Evolutionary conservation across 1,140 invertebrate genomes (phyloP), one percentile per base, ranked within the genome.

Genomic region (Metaphire vulgaris): DNA sequence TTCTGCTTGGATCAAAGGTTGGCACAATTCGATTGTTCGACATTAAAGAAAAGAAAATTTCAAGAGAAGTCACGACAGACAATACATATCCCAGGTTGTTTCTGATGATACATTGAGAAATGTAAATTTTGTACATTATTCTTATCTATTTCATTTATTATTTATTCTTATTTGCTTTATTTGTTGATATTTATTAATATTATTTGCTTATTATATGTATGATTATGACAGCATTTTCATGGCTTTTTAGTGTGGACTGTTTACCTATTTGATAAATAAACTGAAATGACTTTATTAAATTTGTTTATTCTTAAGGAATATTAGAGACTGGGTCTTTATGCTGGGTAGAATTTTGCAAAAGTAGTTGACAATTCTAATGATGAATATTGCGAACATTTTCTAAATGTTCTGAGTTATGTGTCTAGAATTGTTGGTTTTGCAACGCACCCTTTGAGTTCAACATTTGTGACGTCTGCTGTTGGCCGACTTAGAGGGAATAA

Each of bases 1-100:
- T 91, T 69, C 84, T 91, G 21, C 86, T 90, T 69, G 90, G 90
- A 2, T 90, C 89, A 78, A 88, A 88, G 74, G 87, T 88, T 74
- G 90, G 90, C 16, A 83, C 87, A 34, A 88, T 91, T 16, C 86
- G 89, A 68, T 76, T 91, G 0, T 90, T 90, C 82, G 90, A 91
- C 82, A 89, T 89, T 0, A 88, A 89, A 75, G 90, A 91, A 65
- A 89, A 88, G 77, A 90, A 90, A 82, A 89, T 87, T 2, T 82
- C 90, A 14, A 90, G 89, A 88, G 90, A 91, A 81, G 87, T 89
- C 21, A 77, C 79, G 16, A 79, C 82, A 29, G 85, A 87, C 76
- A 64, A 78, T 26, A 80, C 77, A 73, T 83, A 80, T 77, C 83
- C 83, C 26, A 83, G 82, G 82, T 82, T n/a, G n/a, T n/a, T n/a